These are phyloP conservation scores for Nyctibius bracteatus DNA, from an alignment of 2,113 vertebrate species.

Conservation along the genomic window DNA sequence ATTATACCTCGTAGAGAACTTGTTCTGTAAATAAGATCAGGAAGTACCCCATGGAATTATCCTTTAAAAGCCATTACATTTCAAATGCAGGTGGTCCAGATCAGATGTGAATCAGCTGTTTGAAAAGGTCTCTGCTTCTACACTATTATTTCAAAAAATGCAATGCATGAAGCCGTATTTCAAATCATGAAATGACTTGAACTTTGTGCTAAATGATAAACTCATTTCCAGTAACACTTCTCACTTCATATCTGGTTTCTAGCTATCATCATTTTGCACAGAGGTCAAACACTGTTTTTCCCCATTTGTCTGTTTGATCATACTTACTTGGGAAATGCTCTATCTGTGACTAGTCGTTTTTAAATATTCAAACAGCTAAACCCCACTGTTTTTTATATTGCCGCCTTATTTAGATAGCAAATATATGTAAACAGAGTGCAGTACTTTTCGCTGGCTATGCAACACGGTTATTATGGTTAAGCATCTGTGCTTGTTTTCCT, in stretches of 20 bases:
- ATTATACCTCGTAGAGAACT: background rate
- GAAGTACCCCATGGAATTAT: background rate
- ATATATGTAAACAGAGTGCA: background rate
- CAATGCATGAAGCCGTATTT: background rate
- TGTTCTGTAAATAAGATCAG: background rate
- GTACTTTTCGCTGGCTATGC: background rate
- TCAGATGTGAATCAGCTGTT: background rate
- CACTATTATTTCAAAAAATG: background rate
- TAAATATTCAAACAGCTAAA: background rate
- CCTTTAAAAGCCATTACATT: background rate
- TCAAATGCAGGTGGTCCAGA: background rate
- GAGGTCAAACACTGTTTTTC: background rate
- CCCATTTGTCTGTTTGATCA: background rate
- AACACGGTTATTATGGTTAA: background rate
- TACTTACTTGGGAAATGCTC: background rate
- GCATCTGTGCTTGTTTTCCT: background rate
- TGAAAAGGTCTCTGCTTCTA: background rate
- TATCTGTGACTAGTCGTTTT: background rate
- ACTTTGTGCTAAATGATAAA: background rate
- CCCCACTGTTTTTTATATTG: background rate
- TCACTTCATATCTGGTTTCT: background rate
- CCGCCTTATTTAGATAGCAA: background rate
- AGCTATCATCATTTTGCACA: background rate
- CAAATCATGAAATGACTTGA: background rate
- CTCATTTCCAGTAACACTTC: background rate